Conservation (phyloP, 2,797 vertebrate species). For the Enteromius fasciolatus region DNA sequence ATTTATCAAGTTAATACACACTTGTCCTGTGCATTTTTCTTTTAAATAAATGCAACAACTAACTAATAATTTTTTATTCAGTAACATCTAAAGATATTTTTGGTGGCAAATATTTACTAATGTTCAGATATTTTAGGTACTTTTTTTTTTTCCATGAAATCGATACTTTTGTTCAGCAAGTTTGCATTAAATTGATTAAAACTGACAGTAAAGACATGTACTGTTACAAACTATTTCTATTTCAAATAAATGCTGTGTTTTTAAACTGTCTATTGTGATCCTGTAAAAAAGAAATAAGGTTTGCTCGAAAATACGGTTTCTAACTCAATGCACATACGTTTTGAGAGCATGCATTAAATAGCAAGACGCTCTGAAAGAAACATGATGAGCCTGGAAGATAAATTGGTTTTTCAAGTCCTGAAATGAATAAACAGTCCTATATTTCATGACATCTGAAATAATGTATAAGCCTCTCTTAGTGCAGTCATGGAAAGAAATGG, state of each 20-base stretch:
- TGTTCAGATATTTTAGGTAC: not conserved
- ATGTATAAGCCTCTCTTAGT: constrained; percentile 1
- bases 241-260: not conserved
- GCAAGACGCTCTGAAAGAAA: not conserved
- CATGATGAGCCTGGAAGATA: not conserved
- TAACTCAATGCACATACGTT: not conserved
- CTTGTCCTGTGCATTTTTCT: not conserved
- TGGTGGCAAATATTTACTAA: not conserved
- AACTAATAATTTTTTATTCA: not conserved
- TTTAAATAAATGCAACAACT: not conserved
- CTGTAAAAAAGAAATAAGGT: not conserved
- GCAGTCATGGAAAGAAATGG: constrained; percentile 11
- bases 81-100: not conserved
- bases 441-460: constrained; percentile 16
- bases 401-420: not conserved
- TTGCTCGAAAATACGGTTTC: not conserved
- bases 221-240: not conserved
- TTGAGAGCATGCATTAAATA: not conserved
- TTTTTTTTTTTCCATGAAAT: not conserved
- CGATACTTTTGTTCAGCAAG: not conserved
- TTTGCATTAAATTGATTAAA: not conserved
- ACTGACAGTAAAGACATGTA: not conserved
- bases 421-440: not conserved
- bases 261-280: not conserved
- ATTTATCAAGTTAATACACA: not conserved